phyloP scores from a whole-genome alignment of 2,888 invertebrate species.

The Lithophane semibrunnea region DNA sequence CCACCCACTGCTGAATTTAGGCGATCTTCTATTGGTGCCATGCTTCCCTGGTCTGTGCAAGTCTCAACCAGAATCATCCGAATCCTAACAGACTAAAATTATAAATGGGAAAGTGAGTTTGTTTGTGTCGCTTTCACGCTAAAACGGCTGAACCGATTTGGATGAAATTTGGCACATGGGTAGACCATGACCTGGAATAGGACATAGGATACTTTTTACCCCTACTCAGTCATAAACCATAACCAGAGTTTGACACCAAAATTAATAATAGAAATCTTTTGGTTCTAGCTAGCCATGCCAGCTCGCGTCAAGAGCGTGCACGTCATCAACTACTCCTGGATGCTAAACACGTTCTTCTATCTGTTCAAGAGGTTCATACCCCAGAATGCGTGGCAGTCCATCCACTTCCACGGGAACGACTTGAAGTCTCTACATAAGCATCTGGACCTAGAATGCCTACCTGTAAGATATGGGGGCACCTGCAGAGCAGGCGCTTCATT shows the following conservation, averaged over 20 bases:
- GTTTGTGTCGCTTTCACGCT: too few species aligned
- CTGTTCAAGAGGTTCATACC: constrained; percentile 94
- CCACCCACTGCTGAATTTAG: background rate
- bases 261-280: background rate
- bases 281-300: constrained; percentile 91
- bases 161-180: too few species aligned
- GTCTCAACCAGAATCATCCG: too few species aligned
- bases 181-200: too few species aligned
- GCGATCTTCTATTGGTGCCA: background rate
- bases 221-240: background rate
- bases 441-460: constrained; percentile 78
- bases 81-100: too few species aligned
- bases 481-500: constrained; percentile 90
- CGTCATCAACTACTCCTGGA: constrained; percentile 95
- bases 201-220: too few species aligned
- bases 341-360: constrained; percentile 93
- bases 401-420: constrained; percentile 84
- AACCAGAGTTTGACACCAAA: too few species aligned
- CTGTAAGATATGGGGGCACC: constrained; percentile 83
- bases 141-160: too few species aligned
- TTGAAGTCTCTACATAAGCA: constrained; percentile 83
- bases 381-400: constrained; percentile 89
- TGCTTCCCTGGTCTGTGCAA: background rate
- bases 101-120: too few species aligned
- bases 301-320: constrained; percentile 92